A percentile compares a stretch with the other conserved stretches of the same genome.
Conservation (phyloP, 2,113 vertebrate genomes). For the Baryphthengus martii region DNA sequence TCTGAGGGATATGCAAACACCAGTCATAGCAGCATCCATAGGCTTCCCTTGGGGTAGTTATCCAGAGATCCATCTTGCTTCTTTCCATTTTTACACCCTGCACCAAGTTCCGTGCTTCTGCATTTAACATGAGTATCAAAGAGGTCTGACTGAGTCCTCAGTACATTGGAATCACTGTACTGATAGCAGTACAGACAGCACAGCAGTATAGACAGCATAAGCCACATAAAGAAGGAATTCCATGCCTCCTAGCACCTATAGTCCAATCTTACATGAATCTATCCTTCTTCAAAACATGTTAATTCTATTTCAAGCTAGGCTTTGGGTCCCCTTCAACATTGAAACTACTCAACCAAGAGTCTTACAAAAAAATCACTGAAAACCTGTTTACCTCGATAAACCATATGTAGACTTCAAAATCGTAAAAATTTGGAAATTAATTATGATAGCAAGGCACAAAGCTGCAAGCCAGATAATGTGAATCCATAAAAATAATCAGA, state of each 20-base stretch:
- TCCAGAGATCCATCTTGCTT: neutral
- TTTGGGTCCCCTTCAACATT: neutral
- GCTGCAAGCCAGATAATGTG: neutral
- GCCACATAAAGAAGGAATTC: neutral
- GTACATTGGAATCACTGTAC: neutral
- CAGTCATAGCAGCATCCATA: neutral
- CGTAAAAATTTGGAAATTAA: neutral
- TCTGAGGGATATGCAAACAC: neutral
- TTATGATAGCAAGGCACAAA: neutral
- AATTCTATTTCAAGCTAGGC: neutral
- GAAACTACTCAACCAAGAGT: neutral
- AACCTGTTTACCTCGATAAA: neutral
- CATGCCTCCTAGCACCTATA: neutral
- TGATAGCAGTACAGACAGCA: neutral
- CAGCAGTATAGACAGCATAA: neutral
- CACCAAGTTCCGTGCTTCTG: neutral
- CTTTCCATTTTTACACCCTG: neutral
- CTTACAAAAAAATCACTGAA: neutral
- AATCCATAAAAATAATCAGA: neutral
- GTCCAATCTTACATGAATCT: neutral
- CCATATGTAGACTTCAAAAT: neutral
- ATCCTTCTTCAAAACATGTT: neutral
- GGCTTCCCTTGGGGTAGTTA: neutral
- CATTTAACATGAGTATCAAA: neutral
- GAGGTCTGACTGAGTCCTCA: neutral